Base-by-base conservation (phyloP, 2,888 invertebrate genomes). In the Lithophane socia region DNA sequence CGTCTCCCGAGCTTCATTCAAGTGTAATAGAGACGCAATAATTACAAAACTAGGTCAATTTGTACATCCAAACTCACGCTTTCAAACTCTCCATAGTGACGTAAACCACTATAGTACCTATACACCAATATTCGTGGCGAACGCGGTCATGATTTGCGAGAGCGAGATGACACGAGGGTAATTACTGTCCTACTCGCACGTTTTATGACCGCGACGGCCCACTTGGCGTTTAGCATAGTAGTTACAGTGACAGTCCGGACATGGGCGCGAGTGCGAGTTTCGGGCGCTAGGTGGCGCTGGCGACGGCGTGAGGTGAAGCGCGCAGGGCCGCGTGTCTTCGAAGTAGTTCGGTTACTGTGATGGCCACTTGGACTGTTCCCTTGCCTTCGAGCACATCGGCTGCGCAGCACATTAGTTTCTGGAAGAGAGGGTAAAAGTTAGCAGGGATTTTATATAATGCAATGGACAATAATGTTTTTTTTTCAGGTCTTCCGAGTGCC, bases 321-420 rank as follows among this genome's bases (percentile, higher is more conserved):
- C 91, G 92, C 42, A 91, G 70, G 0, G 87, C 88, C 2, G 89
- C 83, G 73, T 95, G 95, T 13, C 98, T 97, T 82, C 98, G 97
- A 71, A 99, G 97, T 24, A 99, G 96, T 93, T 99, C 99, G 2
- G 98, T 97, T 42, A 99, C 99, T 0, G 99, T 99, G 84, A 98
- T 98, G 69, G 99, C 99, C 44, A 99, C 98, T 92, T 99, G 98
- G 3, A 98, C 98, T 21, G 98, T 97, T 1, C 98, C 98, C 92
- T 99, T 98, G 77, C 99, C 99, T 95, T 99, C 99, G 65, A 99
- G 96, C n/a, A 99, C 98, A 94, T 99, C 99, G 56, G 98, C 98
- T 58, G 99, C 98, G 93, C 98, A 98, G 96, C 99, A 99, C 92
- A 99, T 97, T 88, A 99, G 97, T 93, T 98, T 99, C 99, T 98